phyloP scores from a whole-genome alignment of 2,113 vertebrate genomes.

The Mastomys coucha region DNA sequence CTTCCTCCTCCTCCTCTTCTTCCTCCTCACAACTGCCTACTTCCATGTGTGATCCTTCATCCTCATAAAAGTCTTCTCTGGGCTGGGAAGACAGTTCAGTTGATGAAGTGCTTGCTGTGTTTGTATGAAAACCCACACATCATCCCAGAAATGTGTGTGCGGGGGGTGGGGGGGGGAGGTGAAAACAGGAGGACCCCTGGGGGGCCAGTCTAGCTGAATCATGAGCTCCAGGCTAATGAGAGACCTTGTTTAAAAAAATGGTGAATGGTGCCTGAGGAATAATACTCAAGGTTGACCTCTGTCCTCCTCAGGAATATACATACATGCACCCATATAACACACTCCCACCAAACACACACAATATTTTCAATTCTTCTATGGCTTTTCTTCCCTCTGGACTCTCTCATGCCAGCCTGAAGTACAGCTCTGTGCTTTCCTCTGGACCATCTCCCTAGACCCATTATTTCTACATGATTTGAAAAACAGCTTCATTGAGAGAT shows the following conservation, averaged over 20 bases:
- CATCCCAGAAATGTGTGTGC: no score
- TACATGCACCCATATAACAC: no score
- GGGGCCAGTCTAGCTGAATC: not conserved
- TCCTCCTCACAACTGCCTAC: accelerated
- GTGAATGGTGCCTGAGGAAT: not conserved
- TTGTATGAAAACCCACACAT: not conserved
- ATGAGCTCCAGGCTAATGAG: not conserved
- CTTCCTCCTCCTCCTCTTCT: no score
- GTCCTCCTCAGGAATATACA: not conserved
- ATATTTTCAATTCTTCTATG: not conserved
- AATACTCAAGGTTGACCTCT: not conserved
- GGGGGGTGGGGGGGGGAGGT: no score
- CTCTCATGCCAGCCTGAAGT: not conserved
- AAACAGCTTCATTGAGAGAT: not conserved
- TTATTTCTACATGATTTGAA: not conserved
- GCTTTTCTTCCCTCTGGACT: not conserved
- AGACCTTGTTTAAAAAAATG: not conserved
- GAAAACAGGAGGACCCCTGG: no score
- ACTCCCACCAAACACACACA: not conserved
- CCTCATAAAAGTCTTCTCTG: no score
- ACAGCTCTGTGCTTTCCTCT: not conserved
- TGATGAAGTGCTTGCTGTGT: not conserved
- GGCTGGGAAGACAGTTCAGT: not conserved
- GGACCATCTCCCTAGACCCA: not conserved
- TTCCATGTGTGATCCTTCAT: accelerated